These are phyloP conservation scores for Micromussa lordhowensis DNA, from an alignment of 92 coral and sea anemone species.

Conservation along the genomic window DNA sequence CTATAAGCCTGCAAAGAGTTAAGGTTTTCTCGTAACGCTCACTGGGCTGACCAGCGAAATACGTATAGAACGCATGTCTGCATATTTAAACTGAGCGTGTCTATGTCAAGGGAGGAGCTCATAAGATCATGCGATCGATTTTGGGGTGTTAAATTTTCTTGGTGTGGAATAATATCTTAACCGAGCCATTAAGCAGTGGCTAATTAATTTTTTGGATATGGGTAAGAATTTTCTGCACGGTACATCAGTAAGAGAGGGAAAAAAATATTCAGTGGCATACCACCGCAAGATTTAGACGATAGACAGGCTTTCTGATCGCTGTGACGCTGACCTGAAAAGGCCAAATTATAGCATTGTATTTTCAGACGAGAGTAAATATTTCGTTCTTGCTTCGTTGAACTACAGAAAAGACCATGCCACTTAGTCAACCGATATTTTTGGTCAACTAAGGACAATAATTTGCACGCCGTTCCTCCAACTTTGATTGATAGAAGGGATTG, in stretches of 20 bases:
- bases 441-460: not conserved
- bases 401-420: not conserved
- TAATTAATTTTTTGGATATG: not conserved
- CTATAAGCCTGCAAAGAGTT: too few species aligned
- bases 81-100: not conserved
- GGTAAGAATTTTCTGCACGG: not conserved
- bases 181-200: not conserved
- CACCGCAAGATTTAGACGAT: not conserved
- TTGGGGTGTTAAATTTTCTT: not conserved
- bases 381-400: too few species aligned
- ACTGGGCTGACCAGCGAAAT: not conserved
- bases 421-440: not conserved
- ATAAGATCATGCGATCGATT: not conserved
- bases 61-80: not conserved
- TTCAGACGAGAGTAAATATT: too few species aligned
- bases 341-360: too few species aligned
- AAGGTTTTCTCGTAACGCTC: not conserved
- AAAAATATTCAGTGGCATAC: not conserved
- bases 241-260: not conserved
- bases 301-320: not conserved
- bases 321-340: not conserved
- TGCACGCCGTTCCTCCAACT: not conserved
- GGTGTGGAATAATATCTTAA: not conserved
- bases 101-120: not conserved
- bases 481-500: not conserved